Evolutionary conservation across 92 coral and sea anemone genomes (phyloP).

Genomic region (Phenganax marumi): DNA sequence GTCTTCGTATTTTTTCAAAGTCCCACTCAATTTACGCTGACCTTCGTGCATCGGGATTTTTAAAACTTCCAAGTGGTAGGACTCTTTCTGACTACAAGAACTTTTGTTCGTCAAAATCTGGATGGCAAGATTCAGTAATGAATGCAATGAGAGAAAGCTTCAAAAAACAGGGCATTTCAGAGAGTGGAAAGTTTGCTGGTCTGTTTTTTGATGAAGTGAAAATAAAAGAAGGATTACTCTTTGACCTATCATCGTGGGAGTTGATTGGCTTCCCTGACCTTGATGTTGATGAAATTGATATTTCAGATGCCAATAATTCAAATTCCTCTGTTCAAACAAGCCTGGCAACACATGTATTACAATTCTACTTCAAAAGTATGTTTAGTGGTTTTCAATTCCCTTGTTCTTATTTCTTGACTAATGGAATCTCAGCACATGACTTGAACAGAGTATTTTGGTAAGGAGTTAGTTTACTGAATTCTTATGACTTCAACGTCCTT

Average conservation of each 20-base stretch:
- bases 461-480: slow-evolving; percentile 59
- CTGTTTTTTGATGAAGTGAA: slow-evolving; percentile 47
- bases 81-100: slow-evolving; percentile 47
- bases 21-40: slow-evolving; percentile 29
- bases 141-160: slow-evolving; percentile 24
- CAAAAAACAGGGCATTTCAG: slow-evolving; percentile 7
- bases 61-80: slow-evolving; percentile 58
- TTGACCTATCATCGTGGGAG: slow-evolving; percentile 49
- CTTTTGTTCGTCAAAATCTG: slow-evolving; percentile 48
- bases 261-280: slow-evolving; percentile 30
- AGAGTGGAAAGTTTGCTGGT: slow-evolving; percentile 35
- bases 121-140: slow-evolving; percentile 25
- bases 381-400: slow-evolving; percentile 57
- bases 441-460: slow-evolving; percentile 64
- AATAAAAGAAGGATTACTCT: slow-evolving; percentile 42
- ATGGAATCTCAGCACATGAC: slow-evolving; percentile 51
- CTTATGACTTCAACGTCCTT: slow-evolving; percentile 50
- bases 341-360: slow-evolving; percentile 60
- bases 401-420: slow-evolving; percentile 59
- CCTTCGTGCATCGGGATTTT: slow-evolving; percentile 35
- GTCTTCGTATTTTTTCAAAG: slow-evolving; percentile 27
- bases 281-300: slow-evolving; percentile 34
- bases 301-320: not conserved
- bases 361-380: slow-evolving; percentile 52
- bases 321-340: not conserved